These are phyloP conservation scores for Reticulitermes speratus DNA, from an alignment of 1,140 invertebrate genomes.

Conservation along the genomic window DNA sequence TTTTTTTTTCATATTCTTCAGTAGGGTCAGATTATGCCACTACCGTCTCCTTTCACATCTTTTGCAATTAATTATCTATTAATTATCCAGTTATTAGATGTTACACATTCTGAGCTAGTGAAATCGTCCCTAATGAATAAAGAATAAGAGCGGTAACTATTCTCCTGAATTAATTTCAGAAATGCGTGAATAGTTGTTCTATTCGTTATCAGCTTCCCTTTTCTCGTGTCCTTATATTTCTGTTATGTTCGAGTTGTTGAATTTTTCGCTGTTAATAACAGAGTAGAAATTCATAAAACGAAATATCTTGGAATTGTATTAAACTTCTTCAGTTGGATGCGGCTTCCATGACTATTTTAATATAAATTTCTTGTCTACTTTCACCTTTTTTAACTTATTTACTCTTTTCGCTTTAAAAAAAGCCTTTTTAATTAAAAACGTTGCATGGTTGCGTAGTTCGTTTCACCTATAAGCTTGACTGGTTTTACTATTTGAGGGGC, in stretches of 20 bases:
- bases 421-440: not conserved
- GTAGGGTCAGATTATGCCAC: too few species aligned
- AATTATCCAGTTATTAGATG: too few species aligned
- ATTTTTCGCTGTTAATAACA: not conserved
- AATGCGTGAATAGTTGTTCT: too few species aligned
- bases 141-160: too few species aligned
- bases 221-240: not conserved
- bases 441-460: not conserved
- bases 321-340: not conserved
- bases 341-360: not conserved
- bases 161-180: too few species aligned
- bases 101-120: too few species aligned
- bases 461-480: slow-evolving; percentile 16
- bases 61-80: too few species aligned
- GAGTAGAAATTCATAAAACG: not conserved
- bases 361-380: slow-evolving; percentile 7
- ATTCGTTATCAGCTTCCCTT: too few species aligned
- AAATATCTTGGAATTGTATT: not conserved
- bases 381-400: not conserved
- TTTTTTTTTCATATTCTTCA: too few species aligned
- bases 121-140: too few species aligned
- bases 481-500: not conserved
- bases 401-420: not conserved
- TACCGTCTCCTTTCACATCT: too few species aligned
- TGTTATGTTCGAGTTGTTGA: not conserved